These are phyloP conservation scores for Choreutis nemorana DNA, from an alignment of 2,888 invertebrate genomes.

Conservation along the genomic window DNA sequence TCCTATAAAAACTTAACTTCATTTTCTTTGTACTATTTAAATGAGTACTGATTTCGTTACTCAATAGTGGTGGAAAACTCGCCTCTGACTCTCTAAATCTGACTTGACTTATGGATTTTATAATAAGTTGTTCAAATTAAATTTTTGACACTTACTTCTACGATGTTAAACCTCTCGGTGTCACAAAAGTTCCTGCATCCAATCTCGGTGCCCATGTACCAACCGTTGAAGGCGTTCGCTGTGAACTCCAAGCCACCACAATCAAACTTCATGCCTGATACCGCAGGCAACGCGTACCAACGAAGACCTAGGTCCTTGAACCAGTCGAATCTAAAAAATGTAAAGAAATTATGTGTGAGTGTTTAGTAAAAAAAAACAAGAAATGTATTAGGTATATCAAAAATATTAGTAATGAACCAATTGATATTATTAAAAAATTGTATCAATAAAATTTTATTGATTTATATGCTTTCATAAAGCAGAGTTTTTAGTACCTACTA, in stretches of 20 bases:
- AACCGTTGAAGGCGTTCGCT: constrained; percentile 93
- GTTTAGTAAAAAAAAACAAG: no score
- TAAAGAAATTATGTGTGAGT: not conserved
- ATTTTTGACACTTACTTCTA: constrained; percentile 80
- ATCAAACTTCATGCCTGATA: constrained; percentile 91
- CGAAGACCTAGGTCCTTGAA: constrained; percentile 84
- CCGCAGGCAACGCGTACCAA: constrained; percentile 92
- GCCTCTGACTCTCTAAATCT: no score
- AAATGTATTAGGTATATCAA: no score
- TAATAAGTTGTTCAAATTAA: no score
- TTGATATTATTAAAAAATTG: not conserved
- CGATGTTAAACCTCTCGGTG: constrained; percentile 80
- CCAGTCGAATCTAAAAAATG: constrained; percentile 78
- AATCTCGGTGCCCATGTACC: constrained; percentile 98
- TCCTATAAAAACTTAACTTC: no score
- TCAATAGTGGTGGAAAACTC: no score
- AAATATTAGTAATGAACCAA: no score
- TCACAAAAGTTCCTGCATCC: constrained; percentile 92
- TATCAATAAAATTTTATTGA: not conserved
- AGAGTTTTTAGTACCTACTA: no score
- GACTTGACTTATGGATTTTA: no score
- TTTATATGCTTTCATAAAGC: not conserved
- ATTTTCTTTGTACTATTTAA: no score
- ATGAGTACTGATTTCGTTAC: no score
- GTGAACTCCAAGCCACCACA: constrained; percentile 95